Evolutionary conservation across 2,113 vertebrate species (phyloP).

Genomic region (Heliornis fulica): DNA sequence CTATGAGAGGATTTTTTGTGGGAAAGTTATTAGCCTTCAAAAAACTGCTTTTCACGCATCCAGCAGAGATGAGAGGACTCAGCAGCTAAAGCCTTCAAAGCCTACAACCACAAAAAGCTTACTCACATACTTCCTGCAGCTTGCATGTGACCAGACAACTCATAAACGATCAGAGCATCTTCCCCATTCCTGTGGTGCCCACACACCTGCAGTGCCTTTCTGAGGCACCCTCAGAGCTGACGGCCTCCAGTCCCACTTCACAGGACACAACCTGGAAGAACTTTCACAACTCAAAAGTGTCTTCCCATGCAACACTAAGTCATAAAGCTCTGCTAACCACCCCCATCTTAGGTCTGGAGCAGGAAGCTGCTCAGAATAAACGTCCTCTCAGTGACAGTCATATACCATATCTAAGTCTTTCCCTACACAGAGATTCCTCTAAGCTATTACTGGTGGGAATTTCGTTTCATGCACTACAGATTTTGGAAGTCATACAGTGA

Average conservation of each 20-base stretch:
- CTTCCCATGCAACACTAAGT: background rate
- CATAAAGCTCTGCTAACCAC: background rate
- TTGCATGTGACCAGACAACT: accelerated
- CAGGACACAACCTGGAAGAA: background rate
- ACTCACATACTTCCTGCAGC: background rate
- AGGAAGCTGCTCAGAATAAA: background rate
- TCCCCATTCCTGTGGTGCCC: background rate
- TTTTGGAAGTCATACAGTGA: background rate
- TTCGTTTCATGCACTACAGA: background rate
- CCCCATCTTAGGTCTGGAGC: background rate
- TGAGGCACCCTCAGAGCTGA: background rate
- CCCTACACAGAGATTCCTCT: background rate
- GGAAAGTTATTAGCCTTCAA: background rate
- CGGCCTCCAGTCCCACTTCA: background rate
- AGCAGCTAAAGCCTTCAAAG: background rate
- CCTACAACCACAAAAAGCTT: background rate
- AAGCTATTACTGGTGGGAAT: background rate
- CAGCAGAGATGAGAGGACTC: background rate
- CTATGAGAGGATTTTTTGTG: background rate
- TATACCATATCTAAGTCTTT: background rate
- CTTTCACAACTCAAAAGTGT: background rate
- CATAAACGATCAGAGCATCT: background rate
- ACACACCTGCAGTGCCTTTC: accelerated
- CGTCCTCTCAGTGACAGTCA: background rate
- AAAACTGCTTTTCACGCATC: background rate